Evolutionary conservation across 2,113 vertebrate genomes (phyloP).

Genomic region (Spermophilus dauricus): DNA sequence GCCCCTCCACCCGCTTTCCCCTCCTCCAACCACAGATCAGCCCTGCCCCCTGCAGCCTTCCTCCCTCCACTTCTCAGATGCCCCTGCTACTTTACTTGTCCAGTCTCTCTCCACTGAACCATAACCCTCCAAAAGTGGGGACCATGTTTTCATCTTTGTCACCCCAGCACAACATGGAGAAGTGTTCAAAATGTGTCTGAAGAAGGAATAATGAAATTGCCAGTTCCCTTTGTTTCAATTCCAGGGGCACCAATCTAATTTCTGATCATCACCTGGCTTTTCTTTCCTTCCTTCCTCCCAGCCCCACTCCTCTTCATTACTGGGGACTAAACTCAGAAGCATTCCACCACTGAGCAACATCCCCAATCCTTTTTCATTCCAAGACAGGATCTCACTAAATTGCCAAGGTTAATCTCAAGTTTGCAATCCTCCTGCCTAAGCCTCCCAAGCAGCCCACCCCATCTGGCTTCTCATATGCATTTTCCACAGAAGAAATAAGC

Average conservation of each 20-base stretch:
- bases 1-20: no score
- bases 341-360: no score
- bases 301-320: no score
- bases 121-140: background rate
- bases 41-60: no score
- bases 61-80: no score
- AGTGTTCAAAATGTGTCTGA: background rate
- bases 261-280: background rate
- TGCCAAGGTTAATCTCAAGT: no score
- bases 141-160: background rate
- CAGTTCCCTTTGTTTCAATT: background rate
- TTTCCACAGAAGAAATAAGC: background rate
- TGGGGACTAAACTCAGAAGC: no score
- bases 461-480: background rate
- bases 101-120: background rate
- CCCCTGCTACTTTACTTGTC: background rate
- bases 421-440: no score
- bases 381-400: no score
- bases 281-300: background rate
- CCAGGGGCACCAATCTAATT: background rate
- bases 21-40: no score
- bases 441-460: no score
- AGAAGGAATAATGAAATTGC: accelerated
- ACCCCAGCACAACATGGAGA: background rate
- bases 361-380: no score